These are phyloP conservation scores for Chrysemys picta DNA, from an alignment of 2,113 vertebrate genomes.

Conservation along the genomic window DNA sequence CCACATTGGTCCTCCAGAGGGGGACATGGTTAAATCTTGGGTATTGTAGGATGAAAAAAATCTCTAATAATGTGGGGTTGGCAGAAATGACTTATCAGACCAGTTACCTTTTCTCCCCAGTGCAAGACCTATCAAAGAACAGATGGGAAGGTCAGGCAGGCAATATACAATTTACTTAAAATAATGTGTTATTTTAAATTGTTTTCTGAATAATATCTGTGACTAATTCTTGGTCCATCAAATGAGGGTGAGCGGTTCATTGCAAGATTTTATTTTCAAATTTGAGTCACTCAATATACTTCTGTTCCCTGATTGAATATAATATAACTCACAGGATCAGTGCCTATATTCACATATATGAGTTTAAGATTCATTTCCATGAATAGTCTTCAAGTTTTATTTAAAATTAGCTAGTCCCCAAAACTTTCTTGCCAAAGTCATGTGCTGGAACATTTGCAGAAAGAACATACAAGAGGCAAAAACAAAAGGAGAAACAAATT, in stretches of 20 bases:
- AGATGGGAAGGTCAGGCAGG: not conserved
- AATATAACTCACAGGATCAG: not conserved
- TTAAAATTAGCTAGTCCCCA: not conserved
- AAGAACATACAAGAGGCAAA: not conserved
- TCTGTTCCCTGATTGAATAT: not conserved
- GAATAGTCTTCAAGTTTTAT: not conserved
- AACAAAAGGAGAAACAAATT: not conserved
- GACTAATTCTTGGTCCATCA: not conserved
- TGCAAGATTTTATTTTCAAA: not conserved
- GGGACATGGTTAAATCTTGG: not conserved
- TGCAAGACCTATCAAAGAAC: not conserved
- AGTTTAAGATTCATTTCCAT: not conserved
- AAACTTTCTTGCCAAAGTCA: not conserved
- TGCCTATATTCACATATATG: not conserved
- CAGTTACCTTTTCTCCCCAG: not conserved
- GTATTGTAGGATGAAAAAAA: not conserved
- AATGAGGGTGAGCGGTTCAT: not conserved
- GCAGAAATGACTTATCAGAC: not conserved
- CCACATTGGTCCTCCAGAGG: not conserved
- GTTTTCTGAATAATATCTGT: not conserved
- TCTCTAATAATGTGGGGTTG: not conserved
- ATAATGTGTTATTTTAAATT: not conserved
- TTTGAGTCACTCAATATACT: not conserved
- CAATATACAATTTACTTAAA: not conserved
- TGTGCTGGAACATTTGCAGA: not conserved